Percentiles rank a stretch among this genome's conserved stretches.
phyloP scores from a whole-genome alignment of 2,113 vertebrate species.

The Mastomys coucha region DNA sequence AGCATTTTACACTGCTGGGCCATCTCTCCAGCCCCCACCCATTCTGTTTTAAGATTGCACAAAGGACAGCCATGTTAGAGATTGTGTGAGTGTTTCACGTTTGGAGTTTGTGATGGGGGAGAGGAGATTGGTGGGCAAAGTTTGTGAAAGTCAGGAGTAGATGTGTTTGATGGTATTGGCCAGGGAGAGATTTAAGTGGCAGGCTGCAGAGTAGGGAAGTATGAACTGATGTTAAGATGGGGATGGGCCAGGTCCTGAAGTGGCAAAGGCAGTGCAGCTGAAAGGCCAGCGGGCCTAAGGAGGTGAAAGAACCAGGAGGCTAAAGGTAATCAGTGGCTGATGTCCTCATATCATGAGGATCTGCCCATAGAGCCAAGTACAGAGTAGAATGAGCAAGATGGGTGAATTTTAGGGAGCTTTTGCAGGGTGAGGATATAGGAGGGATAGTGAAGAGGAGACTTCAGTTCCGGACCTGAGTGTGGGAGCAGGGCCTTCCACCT shows the following conservation, averaged over 20 bases:
- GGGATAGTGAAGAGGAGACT: neutral
- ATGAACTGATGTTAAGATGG: neutral
- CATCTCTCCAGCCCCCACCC: neutral
- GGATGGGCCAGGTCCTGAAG: neutral
- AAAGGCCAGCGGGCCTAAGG: neutral
- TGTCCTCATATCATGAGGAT: neutral
- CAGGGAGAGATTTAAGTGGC: neutral
- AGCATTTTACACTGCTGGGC: neutral
- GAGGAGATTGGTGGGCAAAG: neutral
- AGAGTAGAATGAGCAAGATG: neutral
- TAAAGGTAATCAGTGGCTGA: neutral
- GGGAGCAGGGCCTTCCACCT: too few species aligned
- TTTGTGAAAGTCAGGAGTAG: accelerated
- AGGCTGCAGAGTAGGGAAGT: neutral
- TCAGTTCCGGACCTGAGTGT: neutral
- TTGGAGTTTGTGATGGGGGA: neutral
- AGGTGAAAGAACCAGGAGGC: neutral
- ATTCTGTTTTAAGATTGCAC: too few species aligned
- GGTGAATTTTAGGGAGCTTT: neutral
- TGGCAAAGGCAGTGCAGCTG: neutral
- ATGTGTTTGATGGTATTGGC: neutral
- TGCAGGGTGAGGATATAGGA: neutral
- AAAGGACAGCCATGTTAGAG: neutral
- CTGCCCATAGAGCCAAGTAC: neutral
- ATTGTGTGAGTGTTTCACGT: neutral